A percentile compares a stretch with the other conserved stretches of the same genome.
phyloP scores from a whole-genome alignment of 2,113 vertebrate species.

The Ariopsis seemanni region DNA sequence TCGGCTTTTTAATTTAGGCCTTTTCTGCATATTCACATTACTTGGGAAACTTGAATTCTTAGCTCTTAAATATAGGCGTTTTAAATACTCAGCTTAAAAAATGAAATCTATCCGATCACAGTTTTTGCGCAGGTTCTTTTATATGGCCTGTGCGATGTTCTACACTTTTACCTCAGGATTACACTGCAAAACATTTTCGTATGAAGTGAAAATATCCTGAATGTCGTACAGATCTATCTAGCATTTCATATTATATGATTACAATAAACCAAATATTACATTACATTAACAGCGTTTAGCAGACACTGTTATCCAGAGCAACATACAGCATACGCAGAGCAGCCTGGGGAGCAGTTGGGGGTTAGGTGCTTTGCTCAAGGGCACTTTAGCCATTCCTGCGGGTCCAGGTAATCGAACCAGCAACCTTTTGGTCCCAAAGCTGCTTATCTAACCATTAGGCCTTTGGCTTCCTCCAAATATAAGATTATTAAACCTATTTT shows the following conservation, averaged over 20 bases:
- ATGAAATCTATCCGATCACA: background rate
- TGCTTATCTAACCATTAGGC: too few relatives aligned
- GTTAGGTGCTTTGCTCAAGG: too few relatives aligned
- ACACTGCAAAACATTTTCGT: background rate
- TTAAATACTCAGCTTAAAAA: background rate
- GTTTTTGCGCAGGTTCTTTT: background rate
- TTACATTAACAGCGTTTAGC: too few relatives aligned
- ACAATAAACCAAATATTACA: background rate
- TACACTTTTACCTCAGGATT: background rate
- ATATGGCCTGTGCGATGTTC: background rate
- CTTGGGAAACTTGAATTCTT: background rate
- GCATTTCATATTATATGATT: too few relatives aligned
- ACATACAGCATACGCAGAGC: too few relatives aligned
- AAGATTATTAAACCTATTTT: background rate
- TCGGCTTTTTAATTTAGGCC: conserved; percentile 11
- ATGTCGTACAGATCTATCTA: background rate
- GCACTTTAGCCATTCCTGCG: too few relatives aligned
- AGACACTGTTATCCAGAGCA: too few relatives aligned
- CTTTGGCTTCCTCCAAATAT: too few relatives aligned
- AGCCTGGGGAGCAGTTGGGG: too few relatives aligned
- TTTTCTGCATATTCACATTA: background rate
- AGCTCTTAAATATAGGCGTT: background rate
- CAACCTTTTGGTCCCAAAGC: too few relatives aligned
- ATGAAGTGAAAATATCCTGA: background rate
- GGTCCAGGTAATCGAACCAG: too few relatives aligned